Percentiles rank a stretch among this genome's conserved stretches.
These are phyloP conservation scores for Oryzias sinensis DNA, from an alignment of 2,797 vertebrate genomes.

Conservation along the genomic window DNA sequence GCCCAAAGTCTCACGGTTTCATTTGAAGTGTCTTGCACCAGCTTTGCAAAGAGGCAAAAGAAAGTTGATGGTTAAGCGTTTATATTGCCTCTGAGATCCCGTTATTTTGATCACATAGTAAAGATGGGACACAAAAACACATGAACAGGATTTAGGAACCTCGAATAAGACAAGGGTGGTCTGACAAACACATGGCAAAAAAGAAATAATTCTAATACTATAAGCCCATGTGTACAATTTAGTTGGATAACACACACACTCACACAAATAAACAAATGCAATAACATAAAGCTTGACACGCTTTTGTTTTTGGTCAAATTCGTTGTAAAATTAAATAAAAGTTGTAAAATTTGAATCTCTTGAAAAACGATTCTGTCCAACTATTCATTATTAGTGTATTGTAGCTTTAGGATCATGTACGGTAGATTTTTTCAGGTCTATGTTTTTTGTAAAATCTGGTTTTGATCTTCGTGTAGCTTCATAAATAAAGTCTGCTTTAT, in stretches of 20 bases:
- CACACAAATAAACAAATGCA: constrained; percentile 1
- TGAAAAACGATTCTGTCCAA: too few species aligned
- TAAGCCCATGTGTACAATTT: constrained; percentile 20
- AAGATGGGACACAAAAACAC: constrained; percentile 15
- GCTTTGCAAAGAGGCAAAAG: constrained; percentile 10
- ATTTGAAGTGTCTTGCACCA: constrained; percentile 6
- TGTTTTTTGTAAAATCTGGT: too few species aligned
- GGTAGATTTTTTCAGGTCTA: too few species aligned
- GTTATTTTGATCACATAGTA: constrained; percentile 8
- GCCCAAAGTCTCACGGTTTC: constrained; percentile 40
- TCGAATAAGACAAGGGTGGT: constrained; percentile 15
- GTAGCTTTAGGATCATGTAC: too few species aligned
- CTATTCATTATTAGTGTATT: too few species aligned
- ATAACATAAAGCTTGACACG: not conserved
- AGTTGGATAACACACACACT: constrained; percentile 16
- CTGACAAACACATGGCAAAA: constrained; percentile 23
- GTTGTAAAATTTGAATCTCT: too few species aligned
- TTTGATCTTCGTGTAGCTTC: too few species aligned
- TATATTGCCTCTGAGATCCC: not conserved
- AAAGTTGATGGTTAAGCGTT: constrained; percentile 4
- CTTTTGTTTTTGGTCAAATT: too few species aligned
- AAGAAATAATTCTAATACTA: constrained; percentile 17
- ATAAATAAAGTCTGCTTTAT: too few species aligned
- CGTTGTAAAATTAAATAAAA: too few species aligned
- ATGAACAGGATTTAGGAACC: constrained; percentile 13